These are phyloP conservation scores for Cynopterus sphinx DNA, from an alignment of 2,797 vertebrate genomes.

Conservation along the genomic window DNA sequence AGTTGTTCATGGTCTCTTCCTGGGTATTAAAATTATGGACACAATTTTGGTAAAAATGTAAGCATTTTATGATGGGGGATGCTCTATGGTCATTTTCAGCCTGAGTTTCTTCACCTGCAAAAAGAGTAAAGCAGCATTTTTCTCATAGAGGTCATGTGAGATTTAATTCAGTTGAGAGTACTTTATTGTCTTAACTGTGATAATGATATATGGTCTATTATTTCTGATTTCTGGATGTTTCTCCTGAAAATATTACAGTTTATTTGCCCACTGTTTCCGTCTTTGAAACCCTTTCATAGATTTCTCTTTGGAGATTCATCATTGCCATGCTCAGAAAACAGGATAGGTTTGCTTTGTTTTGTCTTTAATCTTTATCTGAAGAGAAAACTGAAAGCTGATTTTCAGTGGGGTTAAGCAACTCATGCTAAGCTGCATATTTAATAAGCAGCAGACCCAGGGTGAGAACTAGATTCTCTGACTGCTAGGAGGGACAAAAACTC, in stretches of 20 bases:
- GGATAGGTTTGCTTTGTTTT: background rate
- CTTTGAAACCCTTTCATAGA: background rate
- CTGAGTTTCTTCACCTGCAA: background rate
- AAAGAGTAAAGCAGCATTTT: slow-evolving; percentile 5
- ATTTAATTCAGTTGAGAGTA: background rate
- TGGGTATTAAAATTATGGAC: background rate
- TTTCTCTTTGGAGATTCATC: background rate
- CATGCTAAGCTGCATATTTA: background rate
- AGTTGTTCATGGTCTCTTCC: background rate
- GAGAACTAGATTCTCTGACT: background rate
- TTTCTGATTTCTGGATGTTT: background rate
- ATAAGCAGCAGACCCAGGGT: background rate
- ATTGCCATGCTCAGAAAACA: background rate
- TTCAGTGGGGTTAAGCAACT: background rate
- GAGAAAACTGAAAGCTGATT: background rate
- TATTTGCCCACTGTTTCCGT: background rate
- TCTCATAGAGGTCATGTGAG: background rate
- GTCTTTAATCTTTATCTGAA: background rate
- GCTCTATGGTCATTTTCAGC: background rate
- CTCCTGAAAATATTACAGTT: background rate
- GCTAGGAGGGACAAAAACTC: background rate
- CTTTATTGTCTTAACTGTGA: background rate
- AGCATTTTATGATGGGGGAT: background rate
- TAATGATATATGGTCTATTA: background rate
- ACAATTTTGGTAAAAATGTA: background rate